Evolutionary conservation across 2,113 vertebrate species (phyloP).

Genomic region (Thunnus maccoyii): DNA sequence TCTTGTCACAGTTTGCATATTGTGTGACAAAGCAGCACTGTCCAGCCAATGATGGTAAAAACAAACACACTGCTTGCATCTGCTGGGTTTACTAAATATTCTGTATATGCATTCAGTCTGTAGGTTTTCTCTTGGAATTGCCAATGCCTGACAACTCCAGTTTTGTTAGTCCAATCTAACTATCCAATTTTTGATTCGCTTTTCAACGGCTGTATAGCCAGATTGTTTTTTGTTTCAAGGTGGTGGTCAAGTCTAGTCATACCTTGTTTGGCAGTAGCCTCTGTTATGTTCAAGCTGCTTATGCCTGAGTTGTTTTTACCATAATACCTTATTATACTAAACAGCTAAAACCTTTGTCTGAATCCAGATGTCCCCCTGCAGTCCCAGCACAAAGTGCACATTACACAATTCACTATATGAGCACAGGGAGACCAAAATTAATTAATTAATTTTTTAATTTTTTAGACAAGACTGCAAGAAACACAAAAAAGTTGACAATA

Average conservation of each 20-base stretch:
- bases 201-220: neutral
- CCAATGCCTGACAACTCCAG: neutral
- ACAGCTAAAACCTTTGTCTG: conserved; percentile 22
- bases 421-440: neutral
- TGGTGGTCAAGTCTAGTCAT: conserved; percentile 1
- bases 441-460: neutral
- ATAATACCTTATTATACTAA: conserved; percentile 18
- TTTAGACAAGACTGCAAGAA: neutral
- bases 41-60: conserved; percentile 15
- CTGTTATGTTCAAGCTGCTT: conserved; percentile 19
- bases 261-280: conserved; percentile 26
- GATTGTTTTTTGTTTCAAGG: conserved; percentile 7
- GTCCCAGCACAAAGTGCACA: neutral
- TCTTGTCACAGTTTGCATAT: conserved; percentile 21
- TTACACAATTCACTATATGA: neutral
- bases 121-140: conserved; percentile 18
- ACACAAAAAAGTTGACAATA: neutral
- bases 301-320: conserved; percentile 27
- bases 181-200: conserved; percentile 10
- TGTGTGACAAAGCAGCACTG: conserved; percentile 10
- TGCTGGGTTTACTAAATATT: neutral
- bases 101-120: conserved; percentile 10
- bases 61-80: conserved; percentile 27
- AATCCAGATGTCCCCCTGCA: conserved; percentile 25
- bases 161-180: conserved; percentile 17